Percentiles rank a stretch among this genome's conserved stretches.
Conservation (phyloP, 2,888 invertebrate genomes). For the Blera fallax region DNA sequence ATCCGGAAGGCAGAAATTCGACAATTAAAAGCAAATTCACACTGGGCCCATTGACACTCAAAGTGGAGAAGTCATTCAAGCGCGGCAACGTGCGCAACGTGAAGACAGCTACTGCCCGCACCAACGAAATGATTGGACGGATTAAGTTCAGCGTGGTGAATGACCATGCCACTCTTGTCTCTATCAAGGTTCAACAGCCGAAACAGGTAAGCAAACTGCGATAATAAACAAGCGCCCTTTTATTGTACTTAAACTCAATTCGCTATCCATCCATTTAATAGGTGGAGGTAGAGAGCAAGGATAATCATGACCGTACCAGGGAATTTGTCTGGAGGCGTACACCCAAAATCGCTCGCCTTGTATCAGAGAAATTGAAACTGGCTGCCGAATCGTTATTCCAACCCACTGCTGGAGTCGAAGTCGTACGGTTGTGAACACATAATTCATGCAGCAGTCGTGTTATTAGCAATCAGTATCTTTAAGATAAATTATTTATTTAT, state of each 20-base stretch:
- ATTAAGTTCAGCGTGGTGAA: slow-evolving; percentile 89
- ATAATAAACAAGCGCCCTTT: slow-evolving; percentile 30
- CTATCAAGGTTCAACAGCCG: slow-evolving; percentile 92
- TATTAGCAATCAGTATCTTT: slow-evolving; percentile 46
- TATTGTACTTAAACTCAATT: slow-evolving; percentile 67
- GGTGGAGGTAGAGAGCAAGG: slow-evolving; percentile 92
- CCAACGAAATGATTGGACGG: slow-evolving; percentile 92
- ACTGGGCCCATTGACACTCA: slow-evolving; percentile 89
- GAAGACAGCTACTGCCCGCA: slow-evolving; percentile 93
- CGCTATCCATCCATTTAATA: slow-evolving; percentile 79
- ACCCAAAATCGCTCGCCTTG: slow-evolving; percentile 91
- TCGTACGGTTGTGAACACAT: slow-evolving; percentile 79
- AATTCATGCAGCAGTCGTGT: background rate
- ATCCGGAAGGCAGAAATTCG: slow-evolving; percentile 87
- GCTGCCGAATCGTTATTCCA: slow-evolving; percentile 80
- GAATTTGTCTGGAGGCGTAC: slow-evolving; percentile 93
- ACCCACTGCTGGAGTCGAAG: slow-evolving; percentile 79
- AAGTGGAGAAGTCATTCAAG: slow-evolving; percentile 86
- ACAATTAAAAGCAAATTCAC: slow-evolving; percentile 92
- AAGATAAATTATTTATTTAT: slow-evolving; percentile 66
- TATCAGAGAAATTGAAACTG: slow-evolving; percentile 88
- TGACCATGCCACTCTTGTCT: slow-evolving; percentile 91
- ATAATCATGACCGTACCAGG: slow-evolving; percentile 91
- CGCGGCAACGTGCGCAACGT: slow-evolving; percentile 90
- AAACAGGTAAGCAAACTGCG: slow-evolving; percentile 86